phyloP scores from a whole-genome alignment of 2,797 vertebrate genomes.

The Xiphophorus birchmanni region DNA sequence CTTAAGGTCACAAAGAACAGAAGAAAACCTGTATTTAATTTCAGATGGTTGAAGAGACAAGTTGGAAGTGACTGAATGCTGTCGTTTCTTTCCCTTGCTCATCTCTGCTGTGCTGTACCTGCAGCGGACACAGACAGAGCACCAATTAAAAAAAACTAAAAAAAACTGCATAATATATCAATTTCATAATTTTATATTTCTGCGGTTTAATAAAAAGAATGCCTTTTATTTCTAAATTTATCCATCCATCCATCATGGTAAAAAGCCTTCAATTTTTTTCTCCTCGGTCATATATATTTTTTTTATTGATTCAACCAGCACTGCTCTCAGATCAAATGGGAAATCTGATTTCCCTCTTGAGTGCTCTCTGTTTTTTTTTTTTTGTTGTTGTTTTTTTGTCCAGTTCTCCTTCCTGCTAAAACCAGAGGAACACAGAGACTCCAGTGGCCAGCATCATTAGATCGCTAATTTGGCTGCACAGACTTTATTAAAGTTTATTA shows the following conservation, averaged over 20 bases:
- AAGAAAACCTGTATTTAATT: background rate
- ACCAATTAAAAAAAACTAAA: background rate
- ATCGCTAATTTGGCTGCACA: conserved; percentile 4
- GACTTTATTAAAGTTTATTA: background rate
- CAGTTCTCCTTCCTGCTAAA: conserved; percentile 5
- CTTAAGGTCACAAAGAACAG: background rate
- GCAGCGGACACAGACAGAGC: background rate
- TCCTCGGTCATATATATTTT: background rate
- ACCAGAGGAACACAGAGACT: background rate
- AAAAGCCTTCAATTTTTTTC: background rate
- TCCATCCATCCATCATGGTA: conserved; percentile 2
- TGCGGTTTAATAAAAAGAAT: background rate
- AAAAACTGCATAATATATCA: background rate
- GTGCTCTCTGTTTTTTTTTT: conserved; percentile 18
- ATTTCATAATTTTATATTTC: background rate
- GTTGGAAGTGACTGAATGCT: background rate
- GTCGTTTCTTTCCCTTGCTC: background rate
- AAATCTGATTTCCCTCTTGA: conserved; percentile 17
- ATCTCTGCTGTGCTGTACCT: background rate
- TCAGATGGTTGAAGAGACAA: background rate
- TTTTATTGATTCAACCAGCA: conserved; percentile 6
- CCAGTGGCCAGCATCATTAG: conserved; percentile 7
- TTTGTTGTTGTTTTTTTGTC: background rate
- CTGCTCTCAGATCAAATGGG: conserved; percentile 17
- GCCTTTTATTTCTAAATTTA: conserved; percentile 14